Conservation (phyloP, 2,797 vertebrate species). For the Chaenodraco wilsoni region DNA sequence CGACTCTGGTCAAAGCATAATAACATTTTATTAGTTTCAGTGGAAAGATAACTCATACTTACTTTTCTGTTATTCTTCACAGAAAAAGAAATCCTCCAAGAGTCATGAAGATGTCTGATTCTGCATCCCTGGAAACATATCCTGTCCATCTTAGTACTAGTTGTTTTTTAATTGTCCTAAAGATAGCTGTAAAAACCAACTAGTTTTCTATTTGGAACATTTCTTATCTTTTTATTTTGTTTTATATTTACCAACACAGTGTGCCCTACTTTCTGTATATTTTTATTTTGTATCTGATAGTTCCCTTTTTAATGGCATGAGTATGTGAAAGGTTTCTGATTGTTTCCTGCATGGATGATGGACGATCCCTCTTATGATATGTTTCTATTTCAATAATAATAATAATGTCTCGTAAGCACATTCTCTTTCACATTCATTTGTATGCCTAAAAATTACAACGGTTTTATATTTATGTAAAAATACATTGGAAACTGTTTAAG, state of each 20-base stretch:
- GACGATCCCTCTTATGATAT: background rate
- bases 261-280: background rate
- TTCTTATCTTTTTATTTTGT: constrained; percentile 20
- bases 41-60: background rate
- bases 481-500: background rate
- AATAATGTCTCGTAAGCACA: background rate
- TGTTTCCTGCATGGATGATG: constrained; percentile 2
- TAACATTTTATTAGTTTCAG: background rate
- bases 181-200: constrained; percentile 18
- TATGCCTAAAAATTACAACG: background rate
- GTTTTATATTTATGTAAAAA: constrained; percentile 28
- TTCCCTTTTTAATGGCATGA: constrained; percentile 25
- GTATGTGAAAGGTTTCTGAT: background rate
- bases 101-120: constrained; percentile 26
- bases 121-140: background rate
- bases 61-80: constrained; percentile 24
- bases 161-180: constrained; percentile 2
- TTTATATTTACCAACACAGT: background rate
- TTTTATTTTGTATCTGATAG: constrained; percentile 5
- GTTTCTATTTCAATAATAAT: too few species aligned
- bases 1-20: background rate
- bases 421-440: background rate
- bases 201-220: constrained; percentile 2
- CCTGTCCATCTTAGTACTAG: background rate
- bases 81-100: constrained; percentile 72